A percentile compares a stretch with the other conserved stretches of the same genome.
Evolutionary conservation across 2,113 vertebrate species (phyloP).

Genomic region (Genyomyrus donnyi): DNA sequence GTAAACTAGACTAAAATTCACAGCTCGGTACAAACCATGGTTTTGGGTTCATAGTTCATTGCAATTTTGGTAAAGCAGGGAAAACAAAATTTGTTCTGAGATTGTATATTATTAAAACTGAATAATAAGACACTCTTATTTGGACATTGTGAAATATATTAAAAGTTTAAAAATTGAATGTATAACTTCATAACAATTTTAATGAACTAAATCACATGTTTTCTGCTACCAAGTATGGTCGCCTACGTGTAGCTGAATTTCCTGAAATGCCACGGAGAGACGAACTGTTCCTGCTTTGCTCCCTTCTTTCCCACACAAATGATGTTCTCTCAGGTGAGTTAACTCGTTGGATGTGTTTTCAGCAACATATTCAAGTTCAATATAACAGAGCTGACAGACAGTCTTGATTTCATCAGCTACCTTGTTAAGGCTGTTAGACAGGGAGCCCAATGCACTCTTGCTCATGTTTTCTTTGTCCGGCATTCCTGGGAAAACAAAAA

Average conservation of each 20-base stretch:
- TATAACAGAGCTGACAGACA: neutral
- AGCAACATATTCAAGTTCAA: neutral
- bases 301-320: neutral
- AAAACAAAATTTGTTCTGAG: neutral
- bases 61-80: neutral
- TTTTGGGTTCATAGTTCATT: neutral
- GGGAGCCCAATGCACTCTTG: constrained; percentile 63
- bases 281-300: neutral
- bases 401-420: constrained; percentile 50
- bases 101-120: neutral
- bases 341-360: neutral
- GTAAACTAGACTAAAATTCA: neutral
- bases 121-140: neutral
- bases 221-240: neutral
- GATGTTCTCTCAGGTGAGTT: neutral
- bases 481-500: constrained; percentile 64
- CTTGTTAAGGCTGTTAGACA: constrained; percentile 78
- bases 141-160: neutral
- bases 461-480: constrained; percentile 87
- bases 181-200: no score
- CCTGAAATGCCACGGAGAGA: neutral
- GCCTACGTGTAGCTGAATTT: neutral
- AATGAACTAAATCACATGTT: neutral
- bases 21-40: neutral
- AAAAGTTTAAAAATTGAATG: neutral